Evolutionary conservation across 2,888 invertebrate genomes (phyloP).

Genomic region (Zootermopsis nevadensis): DNA sequence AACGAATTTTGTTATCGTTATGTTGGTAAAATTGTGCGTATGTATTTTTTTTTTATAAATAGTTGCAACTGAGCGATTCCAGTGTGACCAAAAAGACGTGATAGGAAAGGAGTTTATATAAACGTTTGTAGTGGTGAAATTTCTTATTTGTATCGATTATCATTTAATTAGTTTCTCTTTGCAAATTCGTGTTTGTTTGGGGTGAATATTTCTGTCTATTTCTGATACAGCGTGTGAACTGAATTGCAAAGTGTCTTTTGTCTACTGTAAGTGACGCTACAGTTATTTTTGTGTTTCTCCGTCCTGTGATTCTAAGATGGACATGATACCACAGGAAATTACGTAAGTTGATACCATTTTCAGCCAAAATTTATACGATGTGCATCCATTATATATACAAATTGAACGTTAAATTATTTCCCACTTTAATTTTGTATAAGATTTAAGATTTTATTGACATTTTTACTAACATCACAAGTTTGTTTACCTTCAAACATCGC

Average conservation of each 20-base stretch:
- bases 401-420: too few relatives aligned
- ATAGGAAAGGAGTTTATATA: neutral
- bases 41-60: conserved; percentile 14
- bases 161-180: neutral
- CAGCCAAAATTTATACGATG: too few relatives aligned
- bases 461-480: neutral
- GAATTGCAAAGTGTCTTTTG: neutral
- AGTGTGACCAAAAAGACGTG: neutral
- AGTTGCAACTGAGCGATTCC: neutral
- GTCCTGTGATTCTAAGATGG: conserved; percentile 25
- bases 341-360: conserved; percentile 19
- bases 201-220: conserved; percentile 2
- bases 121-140: neutral
- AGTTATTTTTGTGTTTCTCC: conserved; percentile 35
- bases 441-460: too few relatives aligned
- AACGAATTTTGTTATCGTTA: neutral
- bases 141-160: too few relatives aligned
- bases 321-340: conserved; percentile 9
- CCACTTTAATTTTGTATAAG: too few relatives aligned
- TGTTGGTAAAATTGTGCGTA: conserved; percentile 8
- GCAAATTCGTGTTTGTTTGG: neutral
- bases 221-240: neutral
- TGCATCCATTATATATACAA: too few relatives aligned
- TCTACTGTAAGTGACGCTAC: neutral
- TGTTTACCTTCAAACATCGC: neutral